Evolutionary conservation across 1,140 invertebrate species (phyloP), one percentile per base, ranked within the genome.

Genomic region (Bilobella aurantiaca): DNA sequence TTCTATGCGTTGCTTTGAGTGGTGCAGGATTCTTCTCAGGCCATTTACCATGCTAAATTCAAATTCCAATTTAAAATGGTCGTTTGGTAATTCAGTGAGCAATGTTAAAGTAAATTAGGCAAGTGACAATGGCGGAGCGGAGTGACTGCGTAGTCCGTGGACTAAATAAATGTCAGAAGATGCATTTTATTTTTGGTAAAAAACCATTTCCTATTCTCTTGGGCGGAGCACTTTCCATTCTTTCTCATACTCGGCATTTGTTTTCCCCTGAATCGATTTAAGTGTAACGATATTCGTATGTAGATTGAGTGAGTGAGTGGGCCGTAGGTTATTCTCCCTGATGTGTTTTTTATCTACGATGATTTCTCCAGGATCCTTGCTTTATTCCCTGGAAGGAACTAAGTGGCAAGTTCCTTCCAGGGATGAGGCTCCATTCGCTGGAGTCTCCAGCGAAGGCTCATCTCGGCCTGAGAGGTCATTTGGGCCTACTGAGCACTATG

Each of bases 251-350:
- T 53, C 25, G 14, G 14, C 23, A 5, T 53, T 23, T 16, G 12
- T 53, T 53, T 8, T 53, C 5, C 23, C 5, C 21, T 16, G 49
- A 53, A 53, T 53, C 12, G 49, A 53, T 12, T 53, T 53, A n/a
- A 18, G 23, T 29, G 37, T 61, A 58, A 34, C n/a, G 60, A 32
- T 68, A 68, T 63, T 68, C 62, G 42, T 67, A 67, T 68, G 66
- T 68, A 68, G 66, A 68, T 68, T 64, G 66, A 64, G 65, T 68
- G 57, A n/a, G n/a, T n/a, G 65, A 63, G 65, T 67, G 58, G 61
- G 53, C 66, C 58, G 62, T 64, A 64, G 66, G 46, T 68, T 64
- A 68, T 64, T 68, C 58, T 59, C 29, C 56, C 63, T 68, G 61
- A 67, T 68, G 66, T 59, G 53, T 63, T 67, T 65, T 68, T 68